Evolutionary conservation across 2,113 vertebrate genomes (phyloP).

Genomic region (Sardina pilchardus): DNA sequence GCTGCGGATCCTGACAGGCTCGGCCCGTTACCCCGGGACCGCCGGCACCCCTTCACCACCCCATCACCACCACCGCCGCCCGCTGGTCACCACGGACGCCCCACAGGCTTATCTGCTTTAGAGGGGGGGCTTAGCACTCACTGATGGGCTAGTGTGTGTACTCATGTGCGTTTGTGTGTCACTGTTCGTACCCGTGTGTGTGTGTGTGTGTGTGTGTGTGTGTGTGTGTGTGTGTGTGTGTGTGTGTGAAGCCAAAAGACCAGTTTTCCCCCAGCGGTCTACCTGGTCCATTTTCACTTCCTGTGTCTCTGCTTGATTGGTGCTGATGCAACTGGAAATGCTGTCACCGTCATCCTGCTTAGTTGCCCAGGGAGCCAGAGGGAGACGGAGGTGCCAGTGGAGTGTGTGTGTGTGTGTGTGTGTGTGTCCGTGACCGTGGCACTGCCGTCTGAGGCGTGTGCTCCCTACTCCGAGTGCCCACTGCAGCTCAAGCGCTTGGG

Average conservation of each 20-base stretch:
- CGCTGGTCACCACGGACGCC: slow-evolving; percentile 65
- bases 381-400: background rate
- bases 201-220: slow-evolving; percentile 17
- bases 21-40: background rate
- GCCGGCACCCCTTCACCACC: slow-evolving; percentile 40
- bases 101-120: slow-evolving; percentile 73
- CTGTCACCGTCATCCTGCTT: background rate
- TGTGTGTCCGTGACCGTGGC: background rate
- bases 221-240: background rate
- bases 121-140: slow-evolving; percentile 61
- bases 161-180: slow-evolving; percentile 19
- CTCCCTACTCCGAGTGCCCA: background rate
- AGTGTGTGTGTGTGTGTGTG: too few relatives aligned
- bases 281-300: background rate
- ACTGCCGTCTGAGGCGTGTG: background rate
- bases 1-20: slow-evolving; percentile 65
- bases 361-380: background rate
- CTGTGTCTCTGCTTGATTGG: background rate
- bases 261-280: background rate
- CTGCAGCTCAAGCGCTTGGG: background rate
- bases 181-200: slow-evolving; percentile 33
- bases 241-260: background rate
- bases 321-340: background rate
- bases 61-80: slow-evolving; percentile 46
- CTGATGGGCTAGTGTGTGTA: slow-evolving; percentile 35